These are phyloP conservation scores for Rynchops niger DNA, from an alignment of 2,113 vertebrate species.

Conservation along the genomic window DNA sequence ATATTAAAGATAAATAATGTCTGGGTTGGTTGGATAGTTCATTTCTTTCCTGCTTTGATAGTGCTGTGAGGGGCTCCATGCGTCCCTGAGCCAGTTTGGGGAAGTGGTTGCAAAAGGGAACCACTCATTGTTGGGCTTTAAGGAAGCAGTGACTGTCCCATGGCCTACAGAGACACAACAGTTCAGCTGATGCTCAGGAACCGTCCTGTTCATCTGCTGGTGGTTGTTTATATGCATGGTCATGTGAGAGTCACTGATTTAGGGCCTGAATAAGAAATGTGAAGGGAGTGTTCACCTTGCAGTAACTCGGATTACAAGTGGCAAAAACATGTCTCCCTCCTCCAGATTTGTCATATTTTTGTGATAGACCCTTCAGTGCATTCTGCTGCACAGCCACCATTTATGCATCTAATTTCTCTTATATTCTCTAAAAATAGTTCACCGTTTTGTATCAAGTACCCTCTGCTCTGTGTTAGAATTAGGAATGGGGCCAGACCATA, in stretches of 20 bases:
- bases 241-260: background rate
- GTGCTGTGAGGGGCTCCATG: background rate
- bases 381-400: background rate
- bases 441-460: background rate
- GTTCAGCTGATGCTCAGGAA: background rate
- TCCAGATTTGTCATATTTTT: background rate
- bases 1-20: background rate
- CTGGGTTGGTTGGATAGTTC: background rate
- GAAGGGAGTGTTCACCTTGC: background rate
- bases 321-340: background rate
- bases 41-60: background rate
- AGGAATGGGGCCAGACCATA: background rate
- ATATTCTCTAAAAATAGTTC: background rate
- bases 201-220: background rate
- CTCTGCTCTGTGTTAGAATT: background rate
- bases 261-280: background rate
- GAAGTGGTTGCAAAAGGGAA: background rate
- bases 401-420: background rate
- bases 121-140: background rate
- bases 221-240: background rate
- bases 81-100: background rate
- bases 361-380: background rate
- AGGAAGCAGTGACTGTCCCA: background rate
- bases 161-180: background rate
- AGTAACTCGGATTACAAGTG: background rate